Percentiles rank a stretch among this genome's conserved stretches.
Evolutionary conservation across 1,140 invertebrate species (phyloP).

Genomic region (Temnothorax curvispinosus): DNA sequence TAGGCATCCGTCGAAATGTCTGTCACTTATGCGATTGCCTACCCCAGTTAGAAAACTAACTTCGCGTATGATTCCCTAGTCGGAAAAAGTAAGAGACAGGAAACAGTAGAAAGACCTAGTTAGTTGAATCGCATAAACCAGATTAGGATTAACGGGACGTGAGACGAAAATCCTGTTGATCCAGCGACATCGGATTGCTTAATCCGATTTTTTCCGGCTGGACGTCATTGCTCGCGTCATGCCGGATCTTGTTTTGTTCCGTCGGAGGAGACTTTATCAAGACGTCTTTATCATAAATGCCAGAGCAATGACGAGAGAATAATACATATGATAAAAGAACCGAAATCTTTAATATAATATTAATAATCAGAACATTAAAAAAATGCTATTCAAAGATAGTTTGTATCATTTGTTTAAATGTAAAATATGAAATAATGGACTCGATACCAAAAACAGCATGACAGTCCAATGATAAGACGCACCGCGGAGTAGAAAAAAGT

Average conservation of each 20-base stretch:
- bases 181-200: conserved; percentile 60
- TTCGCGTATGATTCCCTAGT: background rate
- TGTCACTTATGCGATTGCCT: background rate
- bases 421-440: background rate
- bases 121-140: conserved; percentile 58
- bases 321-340: background rate
- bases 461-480: background rate
- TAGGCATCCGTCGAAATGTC: background rate
- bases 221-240: conserved; percentile 61
- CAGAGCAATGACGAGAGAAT: background rate
- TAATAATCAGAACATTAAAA: background rate
- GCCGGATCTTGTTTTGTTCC: conserved; percentile 36
- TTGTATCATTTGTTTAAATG: background rate
- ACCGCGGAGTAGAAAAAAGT: background rate
- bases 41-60: conserved; percentile 27
- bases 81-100: background rate
- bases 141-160: conserved; percentile 72
- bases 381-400: background rate
- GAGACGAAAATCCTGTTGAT: conserved; percentile 55
- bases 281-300: background rate
- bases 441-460: background rate
- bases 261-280: conserved; percentile 40
- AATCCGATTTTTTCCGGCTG: conserved; percentile 65
- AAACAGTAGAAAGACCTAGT: conserved; percentile 38
- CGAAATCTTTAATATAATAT: background rate